A percentile compares a stretch with the other conserved stretches of the same genome.
phyloP scores from a whole-genome alignment of 2,888 invertebrate species.

The Scotopteryx bipunctaria region DNA sequence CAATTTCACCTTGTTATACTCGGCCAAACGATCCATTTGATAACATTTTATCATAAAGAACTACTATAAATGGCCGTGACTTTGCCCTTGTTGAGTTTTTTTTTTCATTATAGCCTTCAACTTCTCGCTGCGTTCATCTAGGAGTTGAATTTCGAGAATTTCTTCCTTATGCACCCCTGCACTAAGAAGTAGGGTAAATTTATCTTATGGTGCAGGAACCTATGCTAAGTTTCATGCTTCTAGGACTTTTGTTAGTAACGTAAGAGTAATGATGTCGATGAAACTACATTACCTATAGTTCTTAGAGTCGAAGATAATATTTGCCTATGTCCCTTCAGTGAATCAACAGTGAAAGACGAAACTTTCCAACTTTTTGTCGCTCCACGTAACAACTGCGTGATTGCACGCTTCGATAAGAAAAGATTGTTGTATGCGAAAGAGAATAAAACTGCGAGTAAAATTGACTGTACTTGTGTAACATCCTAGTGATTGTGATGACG shows the following conservation, averaged over 20 bases:
- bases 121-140: too few species aligned
- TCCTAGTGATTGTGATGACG: slow-evolving; percentile 16
- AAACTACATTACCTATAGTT: too few species aligned
- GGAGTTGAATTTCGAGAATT: too few species aligned
- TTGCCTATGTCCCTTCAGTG: slow-evolving; percentile 5
- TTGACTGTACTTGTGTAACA: slow-evolving; percentile 22
- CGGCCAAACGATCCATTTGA: neutral
- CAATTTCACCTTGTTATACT: neutral
- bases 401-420: slow-evolving; percentile 37
- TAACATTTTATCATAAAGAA: too few species aligned
- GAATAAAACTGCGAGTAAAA: slow-evolving; percentile 28
- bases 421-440: slow-evolving; percentile 34
- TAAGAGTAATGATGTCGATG: neutral
- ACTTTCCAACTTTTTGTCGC: slow-evolving; percentile 35
- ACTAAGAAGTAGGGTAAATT: too few species aligned
- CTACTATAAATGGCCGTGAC: too few species aligned
- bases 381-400: slow-evolving; percentile 36
- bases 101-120: too few species aligned
- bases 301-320: slow-evolving; percentile 8
- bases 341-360: slow-evolving; percentile 24
- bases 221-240: too few species aligned
- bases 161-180: too few species aligned
- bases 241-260: too few species aligned
- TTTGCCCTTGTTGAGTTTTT: too few species aligned
- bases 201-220: too few species aligned